These are phyloP conservation scores for Himantopus leucocephalus DNA, from an alignment of 2,113 vertebrate species.

Conservation along the genomic window DNA sequence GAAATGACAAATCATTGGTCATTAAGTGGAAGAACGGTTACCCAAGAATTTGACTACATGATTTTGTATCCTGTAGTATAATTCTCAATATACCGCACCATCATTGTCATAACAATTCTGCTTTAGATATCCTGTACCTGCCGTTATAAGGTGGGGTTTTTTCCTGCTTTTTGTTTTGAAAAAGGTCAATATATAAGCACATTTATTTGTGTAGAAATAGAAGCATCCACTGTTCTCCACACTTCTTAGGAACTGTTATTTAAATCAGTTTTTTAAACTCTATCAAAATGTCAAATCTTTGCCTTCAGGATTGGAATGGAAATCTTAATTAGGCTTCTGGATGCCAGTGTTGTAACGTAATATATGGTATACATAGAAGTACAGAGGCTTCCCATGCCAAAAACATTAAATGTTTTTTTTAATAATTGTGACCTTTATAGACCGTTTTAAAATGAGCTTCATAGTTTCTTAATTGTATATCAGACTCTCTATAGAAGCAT, in stretches of 20 bases:
- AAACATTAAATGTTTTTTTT: background rate
- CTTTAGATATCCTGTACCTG: background rate
- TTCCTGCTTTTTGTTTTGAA: background rate
- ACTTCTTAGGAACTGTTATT: background rate
- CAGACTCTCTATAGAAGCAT: background rate
- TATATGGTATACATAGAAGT: background rate
- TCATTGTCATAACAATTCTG: background rate
- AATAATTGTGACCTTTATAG: background rate
- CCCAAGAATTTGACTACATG: background rate
- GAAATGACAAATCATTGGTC: background rate
- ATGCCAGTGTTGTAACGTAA: background rate
- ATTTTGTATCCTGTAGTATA: background rate
- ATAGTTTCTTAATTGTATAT: background rate
- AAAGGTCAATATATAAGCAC: background rate
- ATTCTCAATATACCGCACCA: background rate
- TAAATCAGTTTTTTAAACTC: background rate
- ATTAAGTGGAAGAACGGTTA: background rate
- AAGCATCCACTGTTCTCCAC: background rate
- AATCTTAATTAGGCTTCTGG: background rate
- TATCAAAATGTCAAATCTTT: background rate
- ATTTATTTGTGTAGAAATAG: background rate
- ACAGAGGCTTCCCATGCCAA: background rate
- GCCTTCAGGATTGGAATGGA: background rate
- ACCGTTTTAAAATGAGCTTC: background rate
- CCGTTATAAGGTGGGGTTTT: background rate